Base-by-base conservation (phyloP, 1,140 invertebrate genomes). In the Vanessa atalanta region DNA sequence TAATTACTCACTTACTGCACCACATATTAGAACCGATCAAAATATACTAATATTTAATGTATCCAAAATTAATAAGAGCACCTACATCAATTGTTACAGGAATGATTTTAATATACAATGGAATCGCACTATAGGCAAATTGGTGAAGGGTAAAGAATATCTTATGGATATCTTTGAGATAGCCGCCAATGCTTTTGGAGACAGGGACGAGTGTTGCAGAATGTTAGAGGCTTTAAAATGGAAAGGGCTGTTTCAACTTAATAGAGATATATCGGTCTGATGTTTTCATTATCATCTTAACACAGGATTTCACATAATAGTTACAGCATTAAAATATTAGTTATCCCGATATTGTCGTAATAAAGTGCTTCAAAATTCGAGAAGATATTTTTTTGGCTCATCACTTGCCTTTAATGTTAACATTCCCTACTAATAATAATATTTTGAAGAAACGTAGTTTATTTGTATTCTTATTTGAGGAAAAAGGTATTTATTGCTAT, bases 141-240 rank as follows among this genome's bases (percentile, higher is more conserved):
- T 97, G 55, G 94, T 94, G 37, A 91, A 93, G 53, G 95, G 95
- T 37, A 96, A 96, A 80, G 94, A 95, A 77, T 93, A 96, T 72
- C 95, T 97, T 81, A 94, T 95, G 80, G 95, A 97, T 80, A 93
- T 96, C 15, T 95, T 97, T 61, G 96, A 97, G 79, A 95, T 96
- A 75, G 96, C 96, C 0, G 96, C 95, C 13, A 90, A 95, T 37
- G 95, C 96, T 0, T 97, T 97, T 83, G 96, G 96, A 81, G 95
- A 96, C 80, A 93, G 96, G 14, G 96, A 97, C 86, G 96, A 97
- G 79, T 96, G 96, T 78, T 95, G 96, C 82, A 94, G 94, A 63
- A 97, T 96, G 88, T 94, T 97, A 72, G 94, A 95, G 31, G 94
- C 95, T 1, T 89, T 97, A 65, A 95, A 95, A 65, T 96, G 96